Base-by-base conservation (phyloP, 2,113 vertebrate species). In the Microtus oregoni region DNA sequence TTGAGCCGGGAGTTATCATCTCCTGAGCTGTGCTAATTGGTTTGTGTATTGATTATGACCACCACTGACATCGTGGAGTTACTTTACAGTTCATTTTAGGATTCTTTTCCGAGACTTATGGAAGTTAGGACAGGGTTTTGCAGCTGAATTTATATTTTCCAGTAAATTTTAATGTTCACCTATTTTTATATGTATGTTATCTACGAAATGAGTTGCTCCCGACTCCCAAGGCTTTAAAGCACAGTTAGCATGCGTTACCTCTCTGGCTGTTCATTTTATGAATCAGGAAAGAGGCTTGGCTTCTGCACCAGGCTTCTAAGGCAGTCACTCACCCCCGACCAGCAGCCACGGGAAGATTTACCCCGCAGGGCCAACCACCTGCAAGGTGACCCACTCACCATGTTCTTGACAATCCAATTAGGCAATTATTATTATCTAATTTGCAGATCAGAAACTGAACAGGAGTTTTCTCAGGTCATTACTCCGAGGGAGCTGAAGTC, bases 41-140 rank as follows among this genome's bases (percentile, higher is more conserved):
- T 82, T n/a, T 77, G 41, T 63, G 28, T 79, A 93, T 90, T 95
- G 93, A 88, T 38, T 70, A 55, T 7, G 78, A 67, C 22, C 24
- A 58, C 32, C n/a, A 26, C 35, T 35, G 20, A 92, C 55, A n/a
- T 85, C 72, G 14, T 86, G 67, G 22, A 90, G 89, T 24, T 85
- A 92, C 81, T 95, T 77, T 89, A 68, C 68, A 91, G 86, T 91
- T 91, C 30, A 89, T 70, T 95, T 73, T 75, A 90, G 73, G 91
- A 83, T 58, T 50, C 61, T 96, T 96, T 86, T 12, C 67, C 30
- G 77, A 96, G 63, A 93, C 91, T 97, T 98, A 94, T 88, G 65
- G 28, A 93, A 95, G 89, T n/a, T n/a, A 93, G 75, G 38, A 55
- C 91, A 95, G 61, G 55, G 85, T 76, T 95, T 97, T 94, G 93